Base-by-base conservation (phyloP, 2,797 vertebrate species). In the Malacoctenus gilli region DNA sequence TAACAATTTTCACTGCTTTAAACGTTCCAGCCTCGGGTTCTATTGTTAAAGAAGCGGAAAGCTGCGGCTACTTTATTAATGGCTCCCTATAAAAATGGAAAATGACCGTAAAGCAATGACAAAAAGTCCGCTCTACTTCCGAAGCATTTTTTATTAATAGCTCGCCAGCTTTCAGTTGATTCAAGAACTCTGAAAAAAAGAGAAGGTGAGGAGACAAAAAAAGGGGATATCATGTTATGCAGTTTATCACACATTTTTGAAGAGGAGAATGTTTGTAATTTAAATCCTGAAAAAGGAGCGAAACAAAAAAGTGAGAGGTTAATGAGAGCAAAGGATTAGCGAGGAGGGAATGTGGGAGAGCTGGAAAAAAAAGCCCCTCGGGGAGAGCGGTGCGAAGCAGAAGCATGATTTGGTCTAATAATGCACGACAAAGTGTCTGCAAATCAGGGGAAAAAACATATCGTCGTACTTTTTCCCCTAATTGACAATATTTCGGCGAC, bases 401-500 rank as follows among this genome's bases (percentile, higher is more conserved):
- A n/a, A n/a, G n/a, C n/a, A n/a, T n/a, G n/a, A n/a, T n/a, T n/a
- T n/a, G n/a, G n/a, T n/a, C n/a, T n/a, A n/a, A n/a, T n/a, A n/a
- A n/a, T n/a, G n/a, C n/a, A n/a, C n/a, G n/a, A n/a, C n/a, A n/a
- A n/a, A n/a, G n/a, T n/a, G n/a, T n/a, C n/a, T 70, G 44, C 72
- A 70, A 78, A 83, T 44, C 54, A 37, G n/a, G n/a, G n/a, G 18
- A 21, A 18, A 59, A 79, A 14, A 59, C 28, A 75, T 68, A 77
- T 43, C 31, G 28, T 69, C 36, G 47, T 51, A 57, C 68, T 79
- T 62, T 40, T 53, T 35, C 21, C 9, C 31, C 40, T 41, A 71
- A 82, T 84, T 77, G 79, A 43, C 28, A 43, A 2, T 39, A 57
- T 49, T 31, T 12, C 18, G 22, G 47, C 30, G 57, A 65, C 62